These are phyloP conservation scores for Sylvilagus bachmani DNA, from an alignment of 2,113 vertebrate genomes.

Conservation along the genomic window DNA sequence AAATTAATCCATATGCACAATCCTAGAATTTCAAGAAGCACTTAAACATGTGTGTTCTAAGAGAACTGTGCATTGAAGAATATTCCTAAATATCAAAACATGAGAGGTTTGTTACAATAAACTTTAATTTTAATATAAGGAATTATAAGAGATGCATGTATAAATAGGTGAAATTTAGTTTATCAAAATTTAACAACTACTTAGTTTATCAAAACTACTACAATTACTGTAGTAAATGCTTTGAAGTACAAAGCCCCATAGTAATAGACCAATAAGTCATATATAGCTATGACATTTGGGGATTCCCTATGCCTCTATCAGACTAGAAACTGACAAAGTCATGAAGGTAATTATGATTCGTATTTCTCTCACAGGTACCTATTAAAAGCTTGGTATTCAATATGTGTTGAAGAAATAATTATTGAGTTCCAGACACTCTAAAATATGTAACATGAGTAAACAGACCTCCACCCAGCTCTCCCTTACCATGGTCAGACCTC, in stretches of 20 bases:
- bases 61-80: slow-evolving; percentile 26
- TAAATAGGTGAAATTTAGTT: neutral
- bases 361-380: neutral
- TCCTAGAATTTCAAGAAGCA: neutral
- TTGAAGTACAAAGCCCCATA: neutral
- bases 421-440: neutral
- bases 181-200: neutral
- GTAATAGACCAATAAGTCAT: neutral
- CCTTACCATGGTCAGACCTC: neutral
- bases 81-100: slow-evolving; percentile 30
- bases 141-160: neutral
- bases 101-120: neutral
- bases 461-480: neutral
- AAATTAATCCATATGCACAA: neutral
- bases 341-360: neutral
- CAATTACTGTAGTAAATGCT: neutral
- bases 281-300: slow-evolving; percentile 1
- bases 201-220: neutral
- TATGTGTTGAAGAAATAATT: neutral
- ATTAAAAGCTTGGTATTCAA: neutral
- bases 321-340: neutral
- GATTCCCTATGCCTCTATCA: neutral
- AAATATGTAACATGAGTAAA: neutral
- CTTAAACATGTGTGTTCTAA: slow-evolving; percentile 38
- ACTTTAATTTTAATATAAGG: slow-evolving; percentile 45